Conservation (phyloP, 1,140 invertebrate species). For the Gerris buenoi region DNA sequence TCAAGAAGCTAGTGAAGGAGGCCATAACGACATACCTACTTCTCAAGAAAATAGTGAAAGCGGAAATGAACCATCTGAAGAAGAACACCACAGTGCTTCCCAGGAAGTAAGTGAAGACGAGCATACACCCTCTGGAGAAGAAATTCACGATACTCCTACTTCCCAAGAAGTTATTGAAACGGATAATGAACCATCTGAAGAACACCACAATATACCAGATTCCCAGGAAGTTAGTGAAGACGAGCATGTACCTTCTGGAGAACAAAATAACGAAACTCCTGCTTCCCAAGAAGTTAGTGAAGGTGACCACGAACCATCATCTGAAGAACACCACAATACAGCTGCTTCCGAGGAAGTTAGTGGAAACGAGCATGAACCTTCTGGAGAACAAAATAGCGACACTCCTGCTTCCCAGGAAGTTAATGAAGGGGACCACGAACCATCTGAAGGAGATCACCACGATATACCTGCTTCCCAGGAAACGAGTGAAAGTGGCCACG, state of each 20-base stretch:
- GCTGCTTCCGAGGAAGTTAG: slow-evolving; percentile 15
- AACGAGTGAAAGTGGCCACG: not conserved
- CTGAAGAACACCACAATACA: not conserved
- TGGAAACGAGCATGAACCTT: not conserved
- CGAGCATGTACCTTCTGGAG: not conserved
- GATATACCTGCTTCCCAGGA: no score
- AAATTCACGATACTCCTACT: not conserved
- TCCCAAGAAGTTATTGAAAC: slow-evolving; percentile 9
- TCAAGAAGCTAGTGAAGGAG: slow-evolving; percentile 3
- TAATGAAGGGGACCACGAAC: not conserved
- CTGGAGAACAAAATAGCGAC: not conserved
- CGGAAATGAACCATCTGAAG: slow-evolving; percentile 10
- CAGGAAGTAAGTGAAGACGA: not conserved
- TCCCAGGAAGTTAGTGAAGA: slow-evolving; percentile 12
- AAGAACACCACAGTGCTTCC: not conserved
- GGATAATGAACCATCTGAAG: not conserved
- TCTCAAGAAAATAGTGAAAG: slow-evolving; percentile 11
- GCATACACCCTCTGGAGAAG: not conserved
- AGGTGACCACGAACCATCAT: not conserved
- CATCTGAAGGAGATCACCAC: not conserved
- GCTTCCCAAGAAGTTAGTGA: slow-evolving; percentile 8
- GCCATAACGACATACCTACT: slow-evolving; percentile 8
- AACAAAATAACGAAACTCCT: slow-evolving; percentile 14
- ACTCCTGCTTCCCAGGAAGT: slow-evolving; percentile 17
- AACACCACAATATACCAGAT: no score